Evolutionary conservation across 53 echinoderm and acorn worm species (phyloP).

Genomic region (Antedon mediterranea): DNA sequence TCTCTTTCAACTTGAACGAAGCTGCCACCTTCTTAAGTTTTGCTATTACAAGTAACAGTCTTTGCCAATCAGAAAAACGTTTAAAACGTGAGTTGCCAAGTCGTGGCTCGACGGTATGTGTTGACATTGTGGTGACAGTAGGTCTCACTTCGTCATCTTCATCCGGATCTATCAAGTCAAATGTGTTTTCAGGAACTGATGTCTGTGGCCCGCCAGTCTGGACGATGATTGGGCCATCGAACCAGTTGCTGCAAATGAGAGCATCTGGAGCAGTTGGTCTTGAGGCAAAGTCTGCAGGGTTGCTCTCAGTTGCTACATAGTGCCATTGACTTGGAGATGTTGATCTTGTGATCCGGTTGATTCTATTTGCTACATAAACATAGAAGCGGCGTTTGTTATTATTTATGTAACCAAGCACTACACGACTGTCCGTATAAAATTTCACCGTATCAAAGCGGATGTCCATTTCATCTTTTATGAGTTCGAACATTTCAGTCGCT

Average conservation of each 20-base stretch:
- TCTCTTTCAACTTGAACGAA: no score
- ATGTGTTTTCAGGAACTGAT: neutral
- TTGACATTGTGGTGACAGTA: neutral
- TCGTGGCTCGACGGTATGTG: neutral
- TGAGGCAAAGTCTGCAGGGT: slow-evolving; percentile 22
- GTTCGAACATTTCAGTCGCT: no score
- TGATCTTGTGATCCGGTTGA: no score
- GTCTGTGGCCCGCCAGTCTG: neutral
- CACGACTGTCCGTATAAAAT: no score
- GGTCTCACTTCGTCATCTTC: slow-evolving; percentile 15
- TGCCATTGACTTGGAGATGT: no score
- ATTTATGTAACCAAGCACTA: no score
- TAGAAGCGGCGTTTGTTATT: no score
- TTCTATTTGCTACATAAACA: no score
- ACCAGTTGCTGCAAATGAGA: slow-evolving; percentile 19
- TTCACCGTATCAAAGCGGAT: no score
- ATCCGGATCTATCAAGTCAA: neutral
- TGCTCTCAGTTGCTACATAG: neutral
- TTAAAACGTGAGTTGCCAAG: slow-evolving; percentile 9
- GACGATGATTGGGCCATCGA: slow-evolving; percentile 3
- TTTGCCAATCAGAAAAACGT: slow-evolving; percentile 3
- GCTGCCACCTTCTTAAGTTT: neutral
- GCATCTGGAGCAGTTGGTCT: slow-evolving; percentile 1
- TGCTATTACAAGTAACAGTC: slow-evolving; percentile 4
- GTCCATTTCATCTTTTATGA: no score